Evolutionary conservation across 2,113 vertebrate genomes (phyloP).

Genomic region (Cephalopterus ornatus): DNA sequence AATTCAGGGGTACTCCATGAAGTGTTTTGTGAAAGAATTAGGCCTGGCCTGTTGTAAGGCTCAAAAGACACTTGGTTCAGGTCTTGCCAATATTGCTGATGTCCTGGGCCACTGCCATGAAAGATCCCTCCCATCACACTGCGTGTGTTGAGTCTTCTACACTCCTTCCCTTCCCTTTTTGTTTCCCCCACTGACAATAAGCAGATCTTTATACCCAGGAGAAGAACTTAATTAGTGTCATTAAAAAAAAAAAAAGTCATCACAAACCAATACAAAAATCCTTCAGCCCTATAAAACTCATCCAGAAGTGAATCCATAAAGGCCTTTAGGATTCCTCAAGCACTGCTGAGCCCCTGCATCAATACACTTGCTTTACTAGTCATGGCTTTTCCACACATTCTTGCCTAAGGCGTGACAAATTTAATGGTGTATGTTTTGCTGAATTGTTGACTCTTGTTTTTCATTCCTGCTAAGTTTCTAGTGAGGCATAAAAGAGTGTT

Average conservation of each 20-base stretch:
- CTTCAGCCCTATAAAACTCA: not conserved
- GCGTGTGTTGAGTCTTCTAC: accelerated
- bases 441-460: not conserved
- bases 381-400: not conserved
- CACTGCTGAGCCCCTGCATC: not conserved
- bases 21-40: not conserved
- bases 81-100: not conserved
- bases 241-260: not conserved
- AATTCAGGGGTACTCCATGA: not conserved
- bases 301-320: not conserved
- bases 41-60: not conserved
- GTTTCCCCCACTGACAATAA: not conserved
- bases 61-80: accelerated
- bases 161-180: not conserved
- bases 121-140: accelerated
- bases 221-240: not conserved
- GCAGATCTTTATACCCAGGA: not conserved
- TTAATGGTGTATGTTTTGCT: not conserved
- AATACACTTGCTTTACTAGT: not conserved
- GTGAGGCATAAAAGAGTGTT: not conserved
- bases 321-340: not conserved
- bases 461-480: not conserved
- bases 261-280: not conserved
- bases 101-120: not conserved
- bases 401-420: not conserved